Percentiles rank a stretch among this genome's conserved stretches.
Conservation (phyloP, 2,113 vertebrate species). For the Telmatochromis brachygnathus region DNA sequence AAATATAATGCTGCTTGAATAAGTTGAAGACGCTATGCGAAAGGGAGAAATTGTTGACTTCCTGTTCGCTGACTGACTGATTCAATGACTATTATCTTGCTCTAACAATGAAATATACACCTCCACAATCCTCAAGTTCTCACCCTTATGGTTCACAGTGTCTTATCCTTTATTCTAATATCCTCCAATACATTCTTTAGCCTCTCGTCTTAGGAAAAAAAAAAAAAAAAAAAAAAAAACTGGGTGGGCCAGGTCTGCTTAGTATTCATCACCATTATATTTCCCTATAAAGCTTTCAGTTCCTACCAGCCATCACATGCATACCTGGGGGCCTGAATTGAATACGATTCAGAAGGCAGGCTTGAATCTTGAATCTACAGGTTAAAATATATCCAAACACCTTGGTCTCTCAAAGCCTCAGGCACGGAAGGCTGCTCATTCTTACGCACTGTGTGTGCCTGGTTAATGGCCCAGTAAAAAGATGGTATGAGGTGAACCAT, state of each 20-base stretch:
- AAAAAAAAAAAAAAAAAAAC: not conserved
- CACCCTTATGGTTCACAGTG: not conserved
- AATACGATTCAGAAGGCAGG: constrained; percentile 19
- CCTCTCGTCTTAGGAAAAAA: not conserved
- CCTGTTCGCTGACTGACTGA: constrained; percentile 16
- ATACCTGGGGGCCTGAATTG: constrained; percentile 7
- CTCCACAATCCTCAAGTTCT: not conserved
- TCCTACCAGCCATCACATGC: constrained; percentile 20
- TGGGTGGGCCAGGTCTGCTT: not conserved
- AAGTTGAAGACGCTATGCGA: constrained; percentile 25
- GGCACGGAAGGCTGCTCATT: not conserved
- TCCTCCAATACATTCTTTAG: not conserved
- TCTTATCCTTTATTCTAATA: not conserved
- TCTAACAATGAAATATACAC: constrained; percentile 3
- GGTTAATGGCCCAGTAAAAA: constrained; percentile 60
- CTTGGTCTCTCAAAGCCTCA: constrained; percentile 8
- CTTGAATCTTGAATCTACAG: constrained; percentile 30
- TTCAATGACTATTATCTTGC: constrained; percentile 13
- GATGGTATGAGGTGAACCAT: constrained; percentile 51
- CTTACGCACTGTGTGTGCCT: constrained; percentile 4
- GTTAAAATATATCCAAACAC: constrained; percentile 22
- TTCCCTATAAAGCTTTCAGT: constrained; percentile 32
- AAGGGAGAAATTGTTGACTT: constrained; percentile 42
- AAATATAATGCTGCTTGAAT: constrained; percentile 40
- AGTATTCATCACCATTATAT: constrained; percentile 11